Evolutionary conservation across 2,797 vertebrate species (phyloP), one percentile per base, ranked within the genome.

Genomic region (Anas georgica): DNA sequence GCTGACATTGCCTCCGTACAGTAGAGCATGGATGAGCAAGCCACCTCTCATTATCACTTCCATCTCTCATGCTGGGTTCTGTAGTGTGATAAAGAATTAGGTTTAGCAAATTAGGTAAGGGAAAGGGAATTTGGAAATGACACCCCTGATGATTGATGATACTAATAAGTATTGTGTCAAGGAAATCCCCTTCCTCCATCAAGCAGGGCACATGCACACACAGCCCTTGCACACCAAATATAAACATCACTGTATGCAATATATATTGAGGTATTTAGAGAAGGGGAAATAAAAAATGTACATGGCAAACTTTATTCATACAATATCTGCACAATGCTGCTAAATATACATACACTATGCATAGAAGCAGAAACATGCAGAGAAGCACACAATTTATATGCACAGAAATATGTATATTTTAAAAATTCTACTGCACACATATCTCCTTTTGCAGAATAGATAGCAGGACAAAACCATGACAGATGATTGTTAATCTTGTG

Each of bases 111-210:
- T 95, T 96, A 97, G 94, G 94, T 91, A 93, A 93, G 87, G 94
- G 88, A 96, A 88, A 91, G 88, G 94, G 97, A 91, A 86, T 95
- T 93, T 96, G 95, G 96, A 95, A 96, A 94, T 97, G 97, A 96
- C 96, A 92, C 84, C 73, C 70, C 35, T 5, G 17, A 86, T 97
- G 97, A 97, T 74, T 89, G 95, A 97, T 95, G 97, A 94, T 87
- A 87, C 96, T 96, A 96, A 97, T 96, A 97, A 97, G 94, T 83
- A 55, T 69, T 54, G 50, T 94, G 91, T 91, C 62, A 60, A 95
- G 91, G 73, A 97, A 84, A 79, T 55, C 75, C 88, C 80, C 66
- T 59, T 56, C 55, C 80, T 50, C 69, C 39, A 25, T 85, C 60
- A 75, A 78, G 93, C 50, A 67, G 67, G 63, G 50, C 81, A 93